Evolutionary conservation across 2,888 invertebrate species (phyloP).

Genomic region (Enchytraeus crypticus): DNA sequence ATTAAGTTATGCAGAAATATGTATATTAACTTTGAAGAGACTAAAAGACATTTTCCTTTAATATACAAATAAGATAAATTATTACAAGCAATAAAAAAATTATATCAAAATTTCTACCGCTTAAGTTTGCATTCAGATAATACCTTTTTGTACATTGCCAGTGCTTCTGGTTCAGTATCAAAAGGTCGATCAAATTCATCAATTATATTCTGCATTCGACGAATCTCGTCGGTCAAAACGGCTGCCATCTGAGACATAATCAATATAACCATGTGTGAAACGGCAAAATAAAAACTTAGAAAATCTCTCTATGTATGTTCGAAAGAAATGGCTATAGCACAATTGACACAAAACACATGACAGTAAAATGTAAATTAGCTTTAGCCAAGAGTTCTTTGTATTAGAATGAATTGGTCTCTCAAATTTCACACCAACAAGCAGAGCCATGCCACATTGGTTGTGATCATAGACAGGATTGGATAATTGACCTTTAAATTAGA

Average conservation of each 20-base stretch:
- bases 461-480: too few relatives aligned
- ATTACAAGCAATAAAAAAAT: neutral
- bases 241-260: conserved; percentile 61
- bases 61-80: neutral
- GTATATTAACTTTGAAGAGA: too few relatives aligned
- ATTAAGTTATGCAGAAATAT: too few relatives aligned
- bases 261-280: too few relatives aligned
- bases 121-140: neutral
- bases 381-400: too few relatives aligned
- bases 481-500: too few relatives aligned
- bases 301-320: neutral
- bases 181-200: conserved; percentile 90
- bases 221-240: conserved; percentile 91
- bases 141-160: conserved; percentile 83
- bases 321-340: neutral
- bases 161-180: conserved; percentile 65
- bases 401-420: too few relatives aligned
- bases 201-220: conserved; percentile 80
- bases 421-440: too few relatives aligned
- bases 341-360: too few relatives aligned
- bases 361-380: too few relatives aligned
- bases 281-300: neutral
- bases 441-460: too few relatives aligned
- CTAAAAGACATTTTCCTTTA: neutral
- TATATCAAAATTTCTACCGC: neutral